Evolutionary conservation across 2,797 vertebrate genomes (phyloP).

Genomic region (Helostoma temminkii): DNA sequence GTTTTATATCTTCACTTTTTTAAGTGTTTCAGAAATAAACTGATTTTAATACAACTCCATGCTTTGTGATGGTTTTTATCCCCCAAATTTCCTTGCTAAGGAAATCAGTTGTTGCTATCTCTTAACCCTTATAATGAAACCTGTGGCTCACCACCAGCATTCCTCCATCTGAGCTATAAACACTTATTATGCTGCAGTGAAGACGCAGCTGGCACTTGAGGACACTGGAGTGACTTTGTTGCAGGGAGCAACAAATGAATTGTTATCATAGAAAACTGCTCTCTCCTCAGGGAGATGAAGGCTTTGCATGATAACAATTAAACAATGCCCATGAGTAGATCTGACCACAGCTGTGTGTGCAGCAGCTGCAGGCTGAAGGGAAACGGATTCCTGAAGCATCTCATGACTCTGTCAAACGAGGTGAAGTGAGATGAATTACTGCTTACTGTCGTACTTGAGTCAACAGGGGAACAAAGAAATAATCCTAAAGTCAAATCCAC

Average conservation of each 20-base stretch:
- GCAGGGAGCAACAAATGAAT: slow-evolving; percentile 39
- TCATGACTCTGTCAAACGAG: slow-evolving; percentile 14
- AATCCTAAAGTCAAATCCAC: background rate
- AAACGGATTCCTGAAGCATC: slow-evolving; percentile 28
- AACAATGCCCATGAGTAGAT: slow-evolving; percentile 45
- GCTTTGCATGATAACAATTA: slow-evolving; percentile 49
- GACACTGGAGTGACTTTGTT: slow-evolving; percentile 56
- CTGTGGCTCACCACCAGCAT: slow-evolving; percentile 24
- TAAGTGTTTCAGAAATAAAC: slow-evolving; percentile 56
- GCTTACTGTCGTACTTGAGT: background rate
- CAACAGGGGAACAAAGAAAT: background rate
- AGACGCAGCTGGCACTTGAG: slow-evolving; percentile 46
- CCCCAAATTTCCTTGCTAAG: background rate
- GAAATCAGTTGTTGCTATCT: background rate
- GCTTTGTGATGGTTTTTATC: background rate
- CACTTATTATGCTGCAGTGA: slow-evolving; percentile 1
- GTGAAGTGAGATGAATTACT: slow-evolving; percentile 8
- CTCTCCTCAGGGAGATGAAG: slow-evolving; percentile 13
- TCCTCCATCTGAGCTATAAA: too few species aligned
- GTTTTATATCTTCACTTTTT: slow-evolving; percentile 20
- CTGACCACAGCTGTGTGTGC: slow-evolving; percentile 57
- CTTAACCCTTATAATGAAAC: too few species aligned
- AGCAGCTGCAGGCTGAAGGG: slow-evolving; percentile 48
- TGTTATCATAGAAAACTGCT: slow-evolving; percentile 39
- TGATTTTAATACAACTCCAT: slow-evolving; percentile 54